Evolutionary conservation across 2,113 vertebrate species (phyloP), one percentile per base, ranked within the genome.

Genomic region (Perca schrenkii): DNA sequence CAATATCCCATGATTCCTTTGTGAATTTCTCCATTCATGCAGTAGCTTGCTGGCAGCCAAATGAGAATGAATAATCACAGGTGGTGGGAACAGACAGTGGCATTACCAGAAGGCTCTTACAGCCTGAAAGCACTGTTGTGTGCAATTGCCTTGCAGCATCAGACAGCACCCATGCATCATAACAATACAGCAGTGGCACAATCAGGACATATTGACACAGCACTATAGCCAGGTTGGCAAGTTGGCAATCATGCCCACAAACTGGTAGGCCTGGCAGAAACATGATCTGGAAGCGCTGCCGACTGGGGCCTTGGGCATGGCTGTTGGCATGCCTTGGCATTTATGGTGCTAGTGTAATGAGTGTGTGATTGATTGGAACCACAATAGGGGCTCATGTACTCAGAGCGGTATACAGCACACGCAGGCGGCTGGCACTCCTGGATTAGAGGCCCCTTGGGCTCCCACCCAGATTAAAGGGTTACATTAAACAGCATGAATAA

Each of bases 401-500:
- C 86, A 56, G 83, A 88, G 90, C 57, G 70, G 80, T 77, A 47
- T 61, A 87, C 87, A 92, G 81, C 89, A 63, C 78, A 87, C 84
- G 65, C 92, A 25, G 86, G 80, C 60, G 57, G 67, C 77, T 83
- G 34, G 52, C 88, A 87, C 92, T 94, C 94, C 94, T 84, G 93
- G 94, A 94, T 96, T 96, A 92, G 91, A 91, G 83, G 50, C 93
- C 94, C 92, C 88, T 56, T 43, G 84, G 94, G 93, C 93, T 95
- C 89, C 94, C 92, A 94, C 94, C 95, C 95, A 96, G 95, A 96
- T 97, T 96, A 95, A 96, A 93, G 89, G 89, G 88, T 90, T 93
- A 93, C 95, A 96, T 94, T 96, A 95, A 96, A 96, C 80, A 93
- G 88, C 92, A 92, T 93, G 94, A 95, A 96, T 96, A 95, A 94